These are phyloP conservation scores for Stenopsyche tienmushanensis DNA, from an alignment of 1,140 invertebrate genomes.

Conservation along the genomic window DNA sequence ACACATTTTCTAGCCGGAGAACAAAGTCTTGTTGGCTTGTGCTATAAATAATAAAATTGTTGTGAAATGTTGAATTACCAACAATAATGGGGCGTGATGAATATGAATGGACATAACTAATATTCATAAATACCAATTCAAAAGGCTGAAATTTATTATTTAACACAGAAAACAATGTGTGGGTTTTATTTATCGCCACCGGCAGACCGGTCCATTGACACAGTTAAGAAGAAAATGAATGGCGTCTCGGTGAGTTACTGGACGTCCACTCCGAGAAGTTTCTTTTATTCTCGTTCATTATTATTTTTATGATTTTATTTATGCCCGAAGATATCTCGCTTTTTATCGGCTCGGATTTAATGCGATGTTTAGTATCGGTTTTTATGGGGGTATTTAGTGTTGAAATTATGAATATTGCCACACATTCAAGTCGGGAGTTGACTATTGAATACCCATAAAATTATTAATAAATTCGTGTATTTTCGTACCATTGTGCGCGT, in stretches of 20 bases:
- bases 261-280: background rate
- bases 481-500: no score
- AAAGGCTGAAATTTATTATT: background rate
- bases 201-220: background rate
- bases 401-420: background rate
- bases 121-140: background rate
- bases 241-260: background rate
- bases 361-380: background rate
- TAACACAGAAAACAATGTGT: background rate
- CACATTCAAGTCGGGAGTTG: background rate
- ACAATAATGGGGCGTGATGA: background rate
- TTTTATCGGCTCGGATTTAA: background rate
- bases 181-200: background rate
- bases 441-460: background rate
- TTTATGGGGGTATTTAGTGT: background rate
- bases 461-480: background rate
- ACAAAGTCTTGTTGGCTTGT: no score
- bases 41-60: background rate
- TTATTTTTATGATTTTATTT: background rate
- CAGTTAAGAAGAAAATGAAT: background rate
- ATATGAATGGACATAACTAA: background rate
- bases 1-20: no score
- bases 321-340: background rate
- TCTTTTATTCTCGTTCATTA: background rate
- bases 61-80: background rate